Evolutionary conservation across 2,113 vertebrate species (phyloP).

Genomic region (Nipponia nippon): DNA sequence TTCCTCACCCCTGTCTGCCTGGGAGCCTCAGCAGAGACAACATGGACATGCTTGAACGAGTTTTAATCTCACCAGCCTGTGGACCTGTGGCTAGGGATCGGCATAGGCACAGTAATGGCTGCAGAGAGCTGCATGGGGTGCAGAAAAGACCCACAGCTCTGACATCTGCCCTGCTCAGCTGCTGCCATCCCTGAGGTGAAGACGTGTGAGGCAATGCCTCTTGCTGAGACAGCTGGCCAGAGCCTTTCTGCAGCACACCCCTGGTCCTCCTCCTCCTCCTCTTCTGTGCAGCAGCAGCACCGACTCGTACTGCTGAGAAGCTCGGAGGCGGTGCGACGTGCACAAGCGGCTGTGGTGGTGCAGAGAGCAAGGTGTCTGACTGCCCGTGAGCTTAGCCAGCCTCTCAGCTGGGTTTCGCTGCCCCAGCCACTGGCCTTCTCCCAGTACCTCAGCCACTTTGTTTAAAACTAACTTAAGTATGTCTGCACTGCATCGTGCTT

Average conservation of each 20-base stretch:
- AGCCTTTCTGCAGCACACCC: not conserved
- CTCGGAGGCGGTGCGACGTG: fast-evolving
- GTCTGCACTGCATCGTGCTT: not conserved
- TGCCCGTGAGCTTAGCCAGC: not conserved
- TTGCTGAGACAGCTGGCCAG: not conserved
- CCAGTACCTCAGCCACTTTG: not conserved
- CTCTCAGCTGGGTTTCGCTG: not conserved
- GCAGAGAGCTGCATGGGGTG: not conserved
- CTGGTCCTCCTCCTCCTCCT: not conserved
- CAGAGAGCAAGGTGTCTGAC: not conserved
- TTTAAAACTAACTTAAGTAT: not conserved
- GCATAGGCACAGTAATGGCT: fast-evolving
- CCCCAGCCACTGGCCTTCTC: not conserved
- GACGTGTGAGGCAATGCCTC: not conserved
- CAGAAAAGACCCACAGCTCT: not conserved
- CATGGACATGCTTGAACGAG: not conserved
- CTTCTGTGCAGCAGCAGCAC: not conserved
- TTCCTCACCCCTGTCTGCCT: not conserved
- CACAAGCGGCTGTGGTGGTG: fast-evolving
- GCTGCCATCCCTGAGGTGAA: not conserved
- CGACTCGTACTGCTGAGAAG: not conserved
- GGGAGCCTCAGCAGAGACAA: not conserved
- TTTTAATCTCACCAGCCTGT: not conserved
- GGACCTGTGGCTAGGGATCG: not conserved
- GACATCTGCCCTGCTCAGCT: not conserved